Evolutionary conservation across 2,888 invertebrate species (phyloP).

Genomic region (Craniophora ligustri): DNA sequence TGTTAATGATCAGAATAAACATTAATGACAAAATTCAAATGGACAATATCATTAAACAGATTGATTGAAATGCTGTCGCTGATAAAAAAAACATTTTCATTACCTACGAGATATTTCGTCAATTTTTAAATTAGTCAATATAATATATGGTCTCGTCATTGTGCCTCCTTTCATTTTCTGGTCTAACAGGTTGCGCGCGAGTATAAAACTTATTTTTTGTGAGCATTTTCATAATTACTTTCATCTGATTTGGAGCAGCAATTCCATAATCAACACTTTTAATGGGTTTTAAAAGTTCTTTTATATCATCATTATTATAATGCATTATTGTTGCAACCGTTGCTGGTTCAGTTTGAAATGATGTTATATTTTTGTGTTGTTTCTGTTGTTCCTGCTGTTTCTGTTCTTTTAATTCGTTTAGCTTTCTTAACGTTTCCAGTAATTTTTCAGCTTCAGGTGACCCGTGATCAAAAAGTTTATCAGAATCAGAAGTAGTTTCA

Average conservation of each 20-base stretch:
- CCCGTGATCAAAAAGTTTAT: conserved; percentile 33
- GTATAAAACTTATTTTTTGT: conserved; percentile 56
- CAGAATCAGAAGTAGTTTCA: conserved; percentile 15
- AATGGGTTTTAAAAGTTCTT: neutral
- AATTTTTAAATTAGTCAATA: conserved; percentile 46
- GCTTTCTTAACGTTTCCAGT: conserved; percentile 53
- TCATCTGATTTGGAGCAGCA: neutral
- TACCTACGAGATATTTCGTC: no score
- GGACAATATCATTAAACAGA: conserved; percentile 8
- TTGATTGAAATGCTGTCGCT: neutral
- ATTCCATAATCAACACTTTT: neutral
- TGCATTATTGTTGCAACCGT: neutral
- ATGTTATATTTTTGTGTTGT: neutral
- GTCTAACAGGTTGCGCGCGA: conserved; percentile 62
- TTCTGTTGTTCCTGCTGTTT: conserved; percentile 18
- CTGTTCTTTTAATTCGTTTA: conserved; percentile 57
- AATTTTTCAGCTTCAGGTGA: conserved; percentile 46
- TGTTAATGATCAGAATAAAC: conserved; percentile 9
- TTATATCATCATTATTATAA: neutral
- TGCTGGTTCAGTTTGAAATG: neutral
- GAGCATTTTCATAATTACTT: conserved; percentile 17
- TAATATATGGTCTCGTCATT: conserved; percentile 58
- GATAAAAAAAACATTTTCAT: no score
- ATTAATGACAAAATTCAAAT: conserved; percentile 12
- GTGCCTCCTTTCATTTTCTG: conserved; percentile 52